phyloP scores from a whole-genome alignment of 2,797 vertebrate species.

The Sarcoramphus papa region DNA sequence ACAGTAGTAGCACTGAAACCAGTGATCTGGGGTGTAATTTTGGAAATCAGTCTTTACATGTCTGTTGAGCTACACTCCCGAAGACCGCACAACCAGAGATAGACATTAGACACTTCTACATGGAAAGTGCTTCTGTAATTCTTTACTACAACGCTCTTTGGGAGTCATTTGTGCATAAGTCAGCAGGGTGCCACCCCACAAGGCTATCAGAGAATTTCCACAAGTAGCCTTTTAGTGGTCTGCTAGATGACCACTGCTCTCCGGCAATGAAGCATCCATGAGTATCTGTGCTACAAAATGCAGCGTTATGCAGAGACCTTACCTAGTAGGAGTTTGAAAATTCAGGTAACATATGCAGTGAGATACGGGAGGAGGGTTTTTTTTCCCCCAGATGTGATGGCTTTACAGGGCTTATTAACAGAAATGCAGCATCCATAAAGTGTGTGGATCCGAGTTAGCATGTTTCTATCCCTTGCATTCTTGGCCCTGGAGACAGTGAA shows the following conservation, averaged over 20 bases:
- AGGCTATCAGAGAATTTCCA: neutral
- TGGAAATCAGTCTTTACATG: neutral
- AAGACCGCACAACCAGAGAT: neutral
- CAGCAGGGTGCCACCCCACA: neutral
- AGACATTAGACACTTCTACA: neutral
- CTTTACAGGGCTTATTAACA: neutral
- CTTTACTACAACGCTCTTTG: neutral
- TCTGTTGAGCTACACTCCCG: neutral
- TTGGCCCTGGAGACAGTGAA: neutral
- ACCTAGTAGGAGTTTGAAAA: neutral
- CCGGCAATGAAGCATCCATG: neutral
- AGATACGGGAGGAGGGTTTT: fast-evolving
- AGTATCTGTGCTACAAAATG: neutral
- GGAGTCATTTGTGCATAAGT: neutral
- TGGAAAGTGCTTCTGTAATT: neutral
- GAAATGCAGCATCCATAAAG: neutral
- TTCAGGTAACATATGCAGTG: neutral
- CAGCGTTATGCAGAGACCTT: neutral
- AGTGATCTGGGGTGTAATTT: neutral
- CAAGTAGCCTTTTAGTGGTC: too few relatives aligned
- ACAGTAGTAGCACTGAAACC: fast-evolving
- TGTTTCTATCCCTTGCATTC: neutral
- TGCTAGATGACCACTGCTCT: neutral
- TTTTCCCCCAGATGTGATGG: too few relatives aligned
- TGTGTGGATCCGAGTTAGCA: neutral